Evolutionary conservation across 2,113 vertebrate species (phyloP).

Genomic region (Holacanthus passer): DNA sequence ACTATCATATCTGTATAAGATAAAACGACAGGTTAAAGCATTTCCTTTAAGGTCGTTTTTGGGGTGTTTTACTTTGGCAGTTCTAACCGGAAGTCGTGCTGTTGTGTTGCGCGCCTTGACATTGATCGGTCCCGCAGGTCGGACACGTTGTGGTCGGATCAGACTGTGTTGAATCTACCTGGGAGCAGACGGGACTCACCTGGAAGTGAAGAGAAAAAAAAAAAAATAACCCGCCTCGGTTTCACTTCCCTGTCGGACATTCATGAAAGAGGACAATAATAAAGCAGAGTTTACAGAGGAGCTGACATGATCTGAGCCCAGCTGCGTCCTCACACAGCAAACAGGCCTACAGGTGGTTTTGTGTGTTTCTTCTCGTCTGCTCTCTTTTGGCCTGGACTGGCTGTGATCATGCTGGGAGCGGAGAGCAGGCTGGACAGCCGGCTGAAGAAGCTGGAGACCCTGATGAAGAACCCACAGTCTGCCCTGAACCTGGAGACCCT

Average conservation of each 20-base stretch:
- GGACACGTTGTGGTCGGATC: slow-evolving; percentile 40
- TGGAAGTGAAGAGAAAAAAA: slow-evolving; percentile 34
- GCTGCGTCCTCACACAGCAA: too few species aligned
- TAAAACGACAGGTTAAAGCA: not conserved
- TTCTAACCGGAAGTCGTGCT: slow-evolving; percentile 15
- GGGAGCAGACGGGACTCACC: slow-evolving; percentile 35
- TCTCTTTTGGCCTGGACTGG: slow-evolving; percentile 48
- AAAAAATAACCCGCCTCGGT: too few species aligned
- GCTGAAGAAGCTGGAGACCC: slow-evolving; percentile 89
- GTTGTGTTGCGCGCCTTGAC: not conserved
- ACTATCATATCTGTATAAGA: too few species aligned
- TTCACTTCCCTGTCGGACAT: not conserved
- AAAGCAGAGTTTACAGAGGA: slow-evolving; percentile 18
- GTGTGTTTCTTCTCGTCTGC: slow-evolving; percentile 7
- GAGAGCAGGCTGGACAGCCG: slow-evolving; percentile 87
- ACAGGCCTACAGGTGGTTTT: slow-evolving; percentile 27
- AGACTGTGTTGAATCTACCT: slow-evolving; percentile 54
- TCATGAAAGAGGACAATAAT: not conserved
- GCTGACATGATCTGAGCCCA: slow-evolving; percentile 54
- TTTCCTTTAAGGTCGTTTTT: not conserved
- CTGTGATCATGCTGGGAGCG: slow-evolving; percentile 86
- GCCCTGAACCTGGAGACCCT: slow-evolving; percentile 92
- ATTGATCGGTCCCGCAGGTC: not conserved
- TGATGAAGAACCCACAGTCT: slow-evolving; percentile 90
- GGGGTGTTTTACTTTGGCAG: slow-evolving; percentile 32